Evolutionary conservation across 2,797 vertebrate genomes (phyloP).

Genomic region (Gallinago solitaria): DNA sequence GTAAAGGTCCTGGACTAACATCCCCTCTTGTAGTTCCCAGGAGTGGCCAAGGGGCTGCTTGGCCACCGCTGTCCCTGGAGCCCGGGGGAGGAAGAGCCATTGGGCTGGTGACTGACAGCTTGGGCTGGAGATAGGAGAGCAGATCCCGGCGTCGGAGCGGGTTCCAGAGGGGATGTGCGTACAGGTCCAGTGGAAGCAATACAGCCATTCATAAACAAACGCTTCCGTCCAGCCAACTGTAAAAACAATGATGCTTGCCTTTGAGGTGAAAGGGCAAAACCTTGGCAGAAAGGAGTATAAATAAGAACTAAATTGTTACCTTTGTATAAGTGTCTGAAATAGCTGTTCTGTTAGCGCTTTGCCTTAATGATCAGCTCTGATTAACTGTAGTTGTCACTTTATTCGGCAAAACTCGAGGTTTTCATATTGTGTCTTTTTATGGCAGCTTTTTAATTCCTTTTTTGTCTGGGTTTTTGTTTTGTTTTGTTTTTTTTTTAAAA

Average conservation of each 20-base stretch:
- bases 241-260: conserved; percentile 55
- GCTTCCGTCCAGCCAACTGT: conserved; percentile 63
- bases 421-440: neutral
- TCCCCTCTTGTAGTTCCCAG: neutral
- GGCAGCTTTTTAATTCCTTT: neutral
- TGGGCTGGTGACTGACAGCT: neutral
- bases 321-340: conserved; percentile 34
- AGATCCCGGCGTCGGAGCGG: neutral
- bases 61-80: neutral
- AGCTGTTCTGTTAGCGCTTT: conserved; percentile 16
- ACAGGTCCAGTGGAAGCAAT: conserved; percentile 12
- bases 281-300: conserved; percentile 43
- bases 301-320: conserved; percentile 52
- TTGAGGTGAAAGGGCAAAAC: conserved; percentile 33
- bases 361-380: conserved; percentile 11
- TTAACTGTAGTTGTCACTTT: neutral
- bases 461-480: neutral
- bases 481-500: neutral
- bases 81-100: neutral
- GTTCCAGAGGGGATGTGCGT: neutral
- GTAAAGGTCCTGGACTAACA: neutral
- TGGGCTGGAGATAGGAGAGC: neutral
- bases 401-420: neutral
- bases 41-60: neutral
- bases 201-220: conserved; percentile 39